phyloP scores from a whole-genome alignment of 2,888 invertebrate genomes.

The Melanostoma mellinum region DNA sequence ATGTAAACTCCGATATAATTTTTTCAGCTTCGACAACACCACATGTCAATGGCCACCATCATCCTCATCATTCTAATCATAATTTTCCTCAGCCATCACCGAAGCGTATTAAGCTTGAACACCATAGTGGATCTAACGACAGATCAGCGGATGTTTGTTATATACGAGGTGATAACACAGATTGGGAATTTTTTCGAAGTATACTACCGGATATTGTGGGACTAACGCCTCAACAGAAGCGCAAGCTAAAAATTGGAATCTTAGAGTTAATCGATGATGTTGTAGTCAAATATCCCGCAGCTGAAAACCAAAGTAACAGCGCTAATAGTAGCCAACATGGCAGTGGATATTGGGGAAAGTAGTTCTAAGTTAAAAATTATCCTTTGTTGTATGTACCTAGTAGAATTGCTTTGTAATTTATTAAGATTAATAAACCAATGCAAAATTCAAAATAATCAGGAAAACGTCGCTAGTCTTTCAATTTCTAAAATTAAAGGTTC shows the following conservation, averaged over 20 bases:
- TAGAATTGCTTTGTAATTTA: no score
- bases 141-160: conserved; percentile 69
- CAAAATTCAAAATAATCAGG: background rate
- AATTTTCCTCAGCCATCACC: conserved; percentile 69
- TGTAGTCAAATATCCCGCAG: conserved; percentile 78
- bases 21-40: conserved; percentile 40
- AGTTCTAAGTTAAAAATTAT: background rate
- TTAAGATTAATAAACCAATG: background rate
- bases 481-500: no score
- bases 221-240: conserved; percentile 83
- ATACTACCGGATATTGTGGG: conserved; percentile 83
- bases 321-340: conserved; percentile 30
- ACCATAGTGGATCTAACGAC: conserved; percentile 75
- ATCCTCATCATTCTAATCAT: conserved; percentile 67
- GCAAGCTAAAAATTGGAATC: conserved; percentile 83
- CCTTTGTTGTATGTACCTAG: background rate
- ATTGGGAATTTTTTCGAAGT: conserved; percentile 83
- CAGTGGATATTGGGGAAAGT: conserved; percentile 49
- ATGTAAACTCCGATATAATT: conserved; percentile 67
- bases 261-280: conserved; percentile 83
- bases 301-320: conserved; percentile 35
- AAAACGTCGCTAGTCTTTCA: background rate
- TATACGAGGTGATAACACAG: conserved; percentile 76
- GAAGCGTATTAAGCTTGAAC: conserved; percentile 80
- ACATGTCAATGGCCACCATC: conserved; percentile 58